Percentiles rank a stretch among this genome's conserved stretches.
phyloP scores from a whole-genome alignment of 1,140 invertebrate genomes.

The Metaphire vulgaris region DNA sequence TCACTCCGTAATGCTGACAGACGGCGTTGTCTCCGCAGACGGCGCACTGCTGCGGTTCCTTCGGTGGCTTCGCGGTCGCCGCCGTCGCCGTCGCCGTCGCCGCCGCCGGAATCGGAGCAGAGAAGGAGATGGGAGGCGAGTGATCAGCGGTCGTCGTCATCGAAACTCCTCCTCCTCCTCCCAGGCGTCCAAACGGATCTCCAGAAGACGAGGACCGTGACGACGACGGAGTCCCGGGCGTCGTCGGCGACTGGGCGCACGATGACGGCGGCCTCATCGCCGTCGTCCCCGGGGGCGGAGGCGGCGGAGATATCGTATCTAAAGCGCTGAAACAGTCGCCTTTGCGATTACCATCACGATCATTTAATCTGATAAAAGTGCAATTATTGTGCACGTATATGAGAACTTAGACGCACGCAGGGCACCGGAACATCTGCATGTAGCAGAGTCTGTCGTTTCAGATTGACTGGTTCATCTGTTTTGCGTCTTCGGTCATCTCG shows the following conservation, averaged over 20 bases:
- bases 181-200: background rate
- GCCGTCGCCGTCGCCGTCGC: background rate
- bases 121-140: no score
- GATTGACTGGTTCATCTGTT: no score
- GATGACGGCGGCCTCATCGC: no score
- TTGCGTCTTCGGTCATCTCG: no score
- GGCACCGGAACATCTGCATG: no score
- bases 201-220: background rate
- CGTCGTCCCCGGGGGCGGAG: background rate
- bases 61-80: constrained; percentile 33
- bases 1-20: constrained; percentile 95
- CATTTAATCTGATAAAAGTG: no score
- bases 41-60: constrained; percentile 70
- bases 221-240: background rate
- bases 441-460: no score
- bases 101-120: background rate
- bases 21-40: constrained; percentile 97
- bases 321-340: background rate
- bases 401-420: no score
- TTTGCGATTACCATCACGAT: no score
- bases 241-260: background rate
- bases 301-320: background rate
- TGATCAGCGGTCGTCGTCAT: background rate
- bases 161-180: no score
- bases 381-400: no score